Conservation (phyloP, 2,113 vertebrate genomes). For the Sturnus vulgaris region DNA sequence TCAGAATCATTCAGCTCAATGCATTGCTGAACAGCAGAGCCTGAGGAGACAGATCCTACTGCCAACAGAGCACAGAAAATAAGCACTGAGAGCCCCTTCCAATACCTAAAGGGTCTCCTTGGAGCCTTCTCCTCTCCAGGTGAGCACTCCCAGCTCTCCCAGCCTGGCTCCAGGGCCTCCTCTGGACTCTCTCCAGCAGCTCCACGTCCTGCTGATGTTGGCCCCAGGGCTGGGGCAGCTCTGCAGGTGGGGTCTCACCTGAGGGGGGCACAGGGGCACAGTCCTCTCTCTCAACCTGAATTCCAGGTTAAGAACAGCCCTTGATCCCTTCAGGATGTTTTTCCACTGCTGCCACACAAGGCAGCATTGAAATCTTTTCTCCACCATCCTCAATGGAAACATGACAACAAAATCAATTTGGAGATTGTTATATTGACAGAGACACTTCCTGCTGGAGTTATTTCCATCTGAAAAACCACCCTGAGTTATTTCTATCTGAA, state of each 20-base stretch:
- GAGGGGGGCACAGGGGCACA: not conserved
- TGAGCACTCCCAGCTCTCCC: not conserved
- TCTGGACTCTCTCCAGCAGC: not conserved
- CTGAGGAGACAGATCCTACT: not conserved
- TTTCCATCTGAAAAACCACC: not conserved
- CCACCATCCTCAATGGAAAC: not conserved
- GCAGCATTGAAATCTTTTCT: not conserved
- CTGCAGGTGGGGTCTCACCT: not conserved
- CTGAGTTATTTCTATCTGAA: not conserved
- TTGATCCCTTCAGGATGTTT: not conserved
- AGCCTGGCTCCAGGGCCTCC: rapidly evolving
- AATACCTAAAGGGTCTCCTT: not conserved
- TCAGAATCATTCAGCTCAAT: not conserved
- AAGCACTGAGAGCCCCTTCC: not conserved
- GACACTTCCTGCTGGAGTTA: not conserved
- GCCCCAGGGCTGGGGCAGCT: not conserved
- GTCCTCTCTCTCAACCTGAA: not conserved
- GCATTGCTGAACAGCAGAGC: not conserved
- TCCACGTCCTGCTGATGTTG: not conserved
- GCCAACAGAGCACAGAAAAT: not conserved
- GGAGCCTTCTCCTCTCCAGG: not conserved
- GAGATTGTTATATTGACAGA: not conserved
- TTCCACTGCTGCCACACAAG: not conserved
- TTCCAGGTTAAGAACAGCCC: not conserved
- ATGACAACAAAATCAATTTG: not conserved